Conservation (phyloP, 2,888 invertebrate genomes). For the Megaustenia siamemsis region DNA sequence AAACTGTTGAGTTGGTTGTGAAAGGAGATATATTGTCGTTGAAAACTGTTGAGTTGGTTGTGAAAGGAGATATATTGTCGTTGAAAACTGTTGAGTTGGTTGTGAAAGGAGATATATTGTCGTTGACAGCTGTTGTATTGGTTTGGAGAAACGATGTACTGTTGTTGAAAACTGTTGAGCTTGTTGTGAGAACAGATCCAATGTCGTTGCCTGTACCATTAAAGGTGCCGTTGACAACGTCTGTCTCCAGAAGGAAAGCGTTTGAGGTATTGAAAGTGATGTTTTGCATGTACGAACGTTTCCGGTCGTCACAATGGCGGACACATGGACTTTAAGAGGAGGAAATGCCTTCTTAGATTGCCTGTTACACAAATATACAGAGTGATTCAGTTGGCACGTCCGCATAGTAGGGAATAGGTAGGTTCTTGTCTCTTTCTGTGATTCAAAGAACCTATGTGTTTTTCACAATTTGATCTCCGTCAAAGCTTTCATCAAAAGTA, state of each 20-base stretch:
- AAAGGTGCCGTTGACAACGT: slow-evolving; percentile 7
- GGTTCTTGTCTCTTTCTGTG: not conserved
- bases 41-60: too few relatives aligned
- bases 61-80: too few relatives aligned
- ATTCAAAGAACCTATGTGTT: not conserved
- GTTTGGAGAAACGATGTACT: too few relatives aligned
- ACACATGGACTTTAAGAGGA: not conserved
- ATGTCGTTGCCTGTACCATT: slow-evolving; percentile 26
- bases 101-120: too few relatives aligned
- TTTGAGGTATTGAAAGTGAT: slow-evolving; percentile 34
- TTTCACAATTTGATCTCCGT: not conserved
- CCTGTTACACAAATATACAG: not conserved
- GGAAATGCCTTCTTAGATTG: not conserved
- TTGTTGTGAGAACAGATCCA: not conserved
- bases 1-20: not conserved
- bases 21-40: too few relatives aligned
- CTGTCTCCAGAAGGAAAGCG: slow-evolving; percentile 20
- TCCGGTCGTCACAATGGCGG: slow-evolving; percentile 15
- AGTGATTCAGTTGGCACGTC: not conserved
- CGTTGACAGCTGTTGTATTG: too few relatives aligned
- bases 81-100: not conserved
- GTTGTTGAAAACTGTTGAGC: not conserved
- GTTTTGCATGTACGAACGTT: slow-evolving; percentile 53
- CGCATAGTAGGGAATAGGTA: slow-evolving; percentile 16
- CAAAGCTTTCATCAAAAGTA: too few relatives aligned